A percentile compares a stretch with the other conserved stretches of the same genome.
Evolutionary conservation across 2,113 vertebrate genomes (phyloP).

Genomic region (Melanocharis versteri): DNA sequence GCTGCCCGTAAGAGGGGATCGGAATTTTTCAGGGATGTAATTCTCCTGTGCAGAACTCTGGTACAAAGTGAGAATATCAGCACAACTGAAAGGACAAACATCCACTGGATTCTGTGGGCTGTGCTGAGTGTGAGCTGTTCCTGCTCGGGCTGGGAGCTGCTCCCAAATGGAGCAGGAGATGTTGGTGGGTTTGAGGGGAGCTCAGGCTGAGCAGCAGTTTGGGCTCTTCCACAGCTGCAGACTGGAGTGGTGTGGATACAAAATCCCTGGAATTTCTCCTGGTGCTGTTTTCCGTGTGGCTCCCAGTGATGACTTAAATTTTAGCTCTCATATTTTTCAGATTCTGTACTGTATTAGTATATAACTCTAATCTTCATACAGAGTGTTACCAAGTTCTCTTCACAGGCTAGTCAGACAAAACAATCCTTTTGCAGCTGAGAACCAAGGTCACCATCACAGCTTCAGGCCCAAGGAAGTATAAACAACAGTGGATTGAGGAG

Average conservation of each 20-base stretch:
- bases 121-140: not conserved
- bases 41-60: not conserved
- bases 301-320: too few species aligned
- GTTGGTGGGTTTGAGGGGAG: not conserved
- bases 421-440: too few species aligned
- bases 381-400: too few species aligned
- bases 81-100: not conserved
- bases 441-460: too few species aligned
- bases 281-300: not conserved
- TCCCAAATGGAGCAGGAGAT: not conserved
- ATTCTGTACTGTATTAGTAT: too few species aligned
- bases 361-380: too few species aligned
- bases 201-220: not conserved
- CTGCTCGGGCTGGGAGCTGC: not conserved
- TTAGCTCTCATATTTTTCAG: too few species aligned
- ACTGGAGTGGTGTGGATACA: not conserved
- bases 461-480: too few species aligned
- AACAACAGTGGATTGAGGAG: too few species aligned
- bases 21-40: not conserved
- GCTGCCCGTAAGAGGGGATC: not conserved
- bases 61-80: not conserved
- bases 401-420: too few species aligned
- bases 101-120: accelerated
- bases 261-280: not conserved
- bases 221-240: not conserved